Evolutionary conservation across 2,888 invertebrate species (phyloP), one percentile per base, ranked within the genome.

Genomic region (Lottia gigantea): DNA sequence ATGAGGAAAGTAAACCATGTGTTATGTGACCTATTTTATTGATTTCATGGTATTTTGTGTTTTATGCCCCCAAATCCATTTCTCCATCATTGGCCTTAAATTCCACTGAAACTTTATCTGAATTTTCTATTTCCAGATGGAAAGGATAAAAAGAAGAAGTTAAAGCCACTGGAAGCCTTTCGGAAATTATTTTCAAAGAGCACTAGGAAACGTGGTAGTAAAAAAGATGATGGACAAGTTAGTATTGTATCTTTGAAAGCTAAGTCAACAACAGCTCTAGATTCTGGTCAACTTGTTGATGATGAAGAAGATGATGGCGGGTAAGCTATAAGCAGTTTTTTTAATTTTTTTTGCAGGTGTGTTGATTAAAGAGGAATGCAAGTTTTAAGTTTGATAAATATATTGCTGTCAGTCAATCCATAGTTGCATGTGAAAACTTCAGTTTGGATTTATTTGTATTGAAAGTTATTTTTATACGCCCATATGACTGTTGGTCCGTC

Each of bases 161-260:
- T 82, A 67, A 82, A 82, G 70, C 83, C 83, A 8, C 76, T 85
- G 62, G 81, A 81, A 68, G 82, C 80, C 25, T 72, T 85, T 76
- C 74, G 78, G 64, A 83, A 82, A 65, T 81, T 83, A 66, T 84
- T 85, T 74, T 40, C 40, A 8, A 78, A 79, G n/a, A 74, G 77
- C 55, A 74, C 78, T 49, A 77, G 77, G 40, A 82, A 81, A 71
- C 79, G 81, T 69, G 67, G 78, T 11, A 71, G 75, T 12, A 82
- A 82, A 71, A 80, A 80, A 55, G 82, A 81, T 16, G 72, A 73
- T 12, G 71, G 69, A 40, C 66, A 65, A 40, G 70, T 73, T 49
- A 73, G 69, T 45, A 73, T 78, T n/a, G 80, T 72, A 25, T 72
- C 76, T 7, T 70, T 80, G 31, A 83, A 82, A 72, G 78, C 82